phyloP scores from a whole-genome alignment of 2,113 vertebrate species.

The Pleuronectes platessa region DNA sequence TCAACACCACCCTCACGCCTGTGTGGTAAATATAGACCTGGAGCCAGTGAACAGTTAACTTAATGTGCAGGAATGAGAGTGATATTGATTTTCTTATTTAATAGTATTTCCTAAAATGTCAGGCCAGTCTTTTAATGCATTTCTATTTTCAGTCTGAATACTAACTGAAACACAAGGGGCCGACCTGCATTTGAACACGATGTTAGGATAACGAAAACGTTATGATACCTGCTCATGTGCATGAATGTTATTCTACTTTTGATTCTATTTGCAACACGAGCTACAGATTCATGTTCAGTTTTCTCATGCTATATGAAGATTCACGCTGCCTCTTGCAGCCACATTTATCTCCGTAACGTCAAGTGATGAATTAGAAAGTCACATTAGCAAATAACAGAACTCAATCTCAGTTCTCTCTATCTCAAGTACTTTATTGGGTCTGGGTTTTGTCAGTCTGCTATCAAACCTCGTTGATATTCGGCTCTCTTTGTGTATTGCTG shows the following conservation, averaged over 20 bases:
- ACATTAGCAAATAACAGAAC: slow-evolving; percentile 29
- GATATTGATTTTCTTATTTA: neutral
- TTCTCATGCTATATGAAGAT: neutral
- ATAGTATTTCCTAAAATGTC: neutral
- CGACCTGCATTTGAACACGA: neutral
- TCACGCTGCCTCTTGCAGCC: neutral
- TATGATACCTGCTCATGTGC: neutral
- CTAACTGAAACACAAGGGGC: neutral
- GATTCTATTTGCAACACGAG: neutral
- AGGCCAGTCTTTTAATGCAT: neutral
- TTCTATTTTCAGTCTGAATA: neutral
- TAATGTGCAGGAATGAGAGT: neutral
- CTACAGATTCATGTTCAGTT: neutral
- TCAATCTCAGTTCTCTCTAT: slow-evolving; percentile 18
- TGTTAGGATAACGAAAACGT: neutral
- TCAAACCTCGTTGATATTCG: slow-evolving; percentile 62
- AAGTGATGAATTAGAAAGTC: slow-evolving; percentile 12
- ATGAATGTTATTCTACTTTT: neutral
- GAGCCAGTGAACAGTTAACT: neutral
- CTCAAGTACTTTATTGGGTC: slow-evolving; percentile 38
- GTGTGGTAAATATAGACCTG: neutral
- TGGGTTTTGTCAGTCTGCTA: slow-evolving; percentile 40
- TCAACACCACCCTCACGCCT: neutral
- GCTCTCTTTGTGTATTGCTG: slow-evolving; percentile 62
- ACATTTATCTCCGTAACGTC: neutral